Percentiles rank a stretch among this genome's conserved stretches.
These are phyloP conservation scores for Beris morrisii DNA, from an alignment of 2,888 invertebrate species.

Conservation along the genomic window DNA sequence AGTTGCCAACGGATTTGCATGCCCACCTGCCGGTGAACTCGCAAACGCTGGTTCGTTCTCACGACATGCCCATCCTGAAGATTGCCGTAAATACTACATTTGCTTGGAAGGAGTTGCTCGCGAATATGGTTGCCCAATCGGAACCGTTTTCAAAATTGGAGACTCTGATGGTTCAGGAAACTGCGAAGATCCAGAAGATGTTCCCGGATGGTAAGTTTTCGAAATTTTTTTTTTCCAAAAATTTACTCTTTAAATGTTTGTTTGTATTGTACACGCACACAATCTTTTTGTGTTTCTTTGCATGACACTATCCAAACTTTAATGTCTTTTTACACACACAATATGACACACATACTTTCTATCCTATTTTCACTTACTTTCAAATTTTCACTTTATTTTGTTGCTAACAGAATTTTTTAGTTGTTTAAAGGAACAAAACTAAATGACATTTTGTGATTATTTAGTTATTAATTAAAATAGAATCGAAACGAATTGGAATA, in stretches of 20 bases:
- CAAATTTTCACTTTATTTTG: too few species aligned
- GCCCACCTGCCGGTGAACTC: conserved; percentile 81
- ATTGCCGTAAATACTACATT: conserved; percentile 94
- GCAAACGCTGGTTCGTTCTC: conserved; percentile 87
- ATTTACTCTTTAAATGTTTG: conserved; percentile 53
- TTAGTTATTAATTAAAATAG: too few species aligned
- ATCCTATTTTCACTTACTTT: too few species aligned
- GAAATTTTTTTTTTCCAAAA: too few species aligned
- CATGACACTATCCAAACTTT: conserved; percentile 54
- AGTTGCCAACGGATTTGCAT: conserved; percentile 86
- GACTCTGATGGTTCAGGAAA: conserved; percentile 87
- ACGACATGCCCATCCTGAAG: conserved; percentile 91
- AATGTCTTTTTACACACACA: too few species aligned
- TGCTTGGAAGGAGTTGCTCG: conserved; percentile 88
- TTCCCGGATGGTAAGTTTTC: conserved; percentile 87
- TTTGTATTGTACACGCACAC: conserved; percentile 47
- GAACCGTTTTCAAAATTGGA: conserved; percentile 93
- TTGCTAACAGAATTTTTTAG: too few species aligned
- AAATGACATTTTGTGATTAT: too few species aligned
- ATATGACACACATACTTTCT: too few species aligned
- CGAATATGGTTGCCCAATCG: conserved; percentile 94
- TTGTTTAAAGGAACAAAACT: too few species aligned
- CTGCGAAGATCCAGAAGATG: conserved; percentile 94
- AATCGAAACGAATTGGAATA: too few species aligned
- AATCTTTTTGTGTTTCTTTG: conserved; percentile 45